Percentiles rank a stretch among this genome's conserved stretches.
phyloP scores from a whole-genome alignment of 1,140 invertebrate species.

The Ylistrum balloti region DNA sequence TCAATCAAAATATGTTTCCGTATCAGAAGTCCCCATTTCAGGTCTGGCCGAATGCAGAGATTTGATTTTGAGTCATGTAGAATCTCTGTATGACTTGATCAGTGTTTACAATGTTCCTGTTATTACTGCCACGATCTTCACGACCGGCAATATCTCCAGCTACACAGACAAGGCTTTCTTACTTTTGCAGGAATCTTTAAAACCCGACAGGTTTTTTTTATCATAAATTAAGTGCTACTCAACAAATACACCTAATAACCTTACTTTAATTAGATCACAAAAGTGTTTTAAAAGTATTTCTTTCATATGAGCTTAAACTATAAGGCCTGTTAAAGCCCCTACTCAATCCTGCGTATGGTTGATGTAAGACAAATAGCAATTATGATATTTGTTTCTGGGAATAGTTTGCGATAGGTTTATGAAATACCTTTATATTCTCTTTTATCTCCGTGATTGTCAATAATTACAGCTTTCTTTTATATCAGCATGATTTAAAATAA shows the following conservation, averaged over 20 bases:
- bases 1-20: slow-evolving; percentile 34
- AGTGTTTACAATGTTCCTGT: not conserved
- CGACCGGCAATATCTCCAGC: not conserved
- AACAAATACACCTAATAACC: not conserved
- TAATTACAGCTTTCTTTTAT: too few relatives aligned
- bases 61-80: not conserved
- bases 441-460: too few relatives aligned
- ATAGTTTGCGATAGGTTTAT: too few relatives aligned
- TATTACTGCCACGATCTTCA: not conserved
- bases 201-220: not conserved
- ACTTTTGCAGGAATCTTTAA: too few relatives aligned
- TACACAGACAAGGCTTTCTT: not conserved
- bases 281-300: not conserved
- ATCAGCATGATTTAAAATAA: too few relatives aligned
- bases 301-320: too few relatives aligned
- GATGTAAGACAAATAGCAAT: too few relatives aligned
- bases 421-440: too few relatives aligned
- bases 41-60: not conserved
- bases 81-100: not conserved
- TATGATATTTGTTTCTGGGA: too few relatives aligned
- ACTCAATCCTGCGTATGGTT: too few relatives aligned
- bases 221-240: not conserved
- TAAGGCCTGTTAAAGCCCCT: too few relatives aligned
- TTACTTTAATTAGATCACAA: not conserved
- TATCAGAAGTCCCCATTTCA: not conserved